Conservation (phyloP, 2,113 vertebrate genomes). For the Serilophus lunatus region DNA sequence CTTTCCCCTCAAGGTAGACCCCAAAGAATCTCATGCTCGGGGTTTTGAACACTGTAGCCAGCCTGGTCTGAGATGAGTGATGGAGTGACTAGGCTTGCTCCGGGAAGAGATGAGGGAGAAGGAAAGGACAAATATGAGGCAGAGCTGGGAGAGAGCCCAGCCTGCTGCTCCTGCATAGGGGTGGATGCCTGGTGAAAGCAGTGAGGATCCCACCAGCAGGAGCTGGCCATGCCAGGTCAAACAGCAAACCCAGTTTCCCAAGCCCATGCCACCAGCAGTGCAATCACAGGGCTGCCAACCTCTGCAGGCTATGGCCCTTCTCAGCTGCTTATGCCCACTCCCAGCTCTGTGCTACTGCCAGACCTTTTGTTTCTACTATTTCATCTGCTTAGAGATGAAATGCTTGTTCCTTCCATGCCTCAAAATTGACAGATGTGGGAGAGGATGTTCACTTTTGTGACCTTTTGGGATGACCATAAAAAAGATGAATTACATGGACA, state of each 20-base stretch:
- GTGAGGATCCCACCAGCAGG: background rate
- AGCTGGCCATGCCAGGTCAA: background rate
- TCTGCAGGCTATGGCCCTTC: background rate
- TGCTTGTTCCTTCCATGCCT: background rate
- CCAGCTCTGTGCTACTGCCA: background rate
- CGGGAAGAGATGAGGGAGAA: background rate
- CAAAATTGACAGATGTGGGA: background rate
- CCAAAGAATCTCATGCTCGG: rapidly evolving
- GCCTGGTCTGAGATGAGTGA: background rate
- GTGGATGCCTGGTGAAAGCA: background rate
- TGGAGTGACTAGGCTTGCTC: background rate
- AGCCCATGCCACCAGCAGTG: background rate
- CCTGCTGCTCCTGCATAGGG: background rate
- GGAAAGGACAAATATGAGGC: background rate
- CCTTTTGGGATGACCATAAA: background rate
- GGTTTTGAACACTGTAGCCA: background rate
- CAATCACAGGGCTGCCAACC: background rate
- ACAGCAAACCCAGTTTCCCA: background rate
- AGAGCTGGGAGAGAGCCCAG: background rate
- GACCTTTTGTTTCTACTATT: too few relatives aligned
- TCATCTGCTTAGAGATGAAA: background rate
- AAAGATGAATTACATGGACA: background rate
- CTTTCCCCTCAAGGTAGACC: background rate
- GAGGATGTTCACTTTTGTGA: background rate
- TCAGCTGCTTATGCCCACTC: background rate